A percentile compares a stretch with the other conserved stretches of the same genome.
Conservation (phyloP, 1,140 invertebrate species). For the Trachymyrmex septentrionalis region DNA sequence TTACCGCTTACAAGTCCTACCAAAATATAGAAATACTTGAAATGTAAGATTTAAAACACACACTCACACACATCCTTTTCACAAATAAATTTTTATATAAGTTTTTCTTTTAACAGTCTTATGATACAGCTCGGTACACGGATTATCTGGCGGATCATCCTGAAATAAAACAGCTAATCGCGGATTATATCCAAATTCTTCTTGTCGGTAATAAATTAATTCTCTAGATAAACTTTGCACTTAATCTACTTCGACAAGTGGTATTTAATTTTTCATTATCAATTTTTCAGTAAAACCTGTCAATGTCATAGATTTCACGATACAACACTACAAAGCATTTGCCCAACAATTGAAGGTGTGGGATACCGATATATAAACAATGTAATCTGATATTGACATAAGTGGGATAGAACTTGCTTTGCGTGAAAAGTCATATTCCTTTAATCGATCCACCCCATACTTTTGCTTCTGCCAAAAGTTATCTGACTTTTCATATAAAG, state of each 20-base stretch:
- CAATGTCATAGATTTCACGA: conserved; percentile 88
- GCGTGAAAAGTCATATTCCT: too few relatives aligned
- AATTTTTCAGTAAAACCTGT: conserved; percentile 85
- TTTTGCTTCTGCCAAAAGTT: too few relatives aligned
- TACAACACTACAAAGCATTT: conserved; percentile 87
- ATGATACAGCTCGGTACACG: conserved; percentile 83
- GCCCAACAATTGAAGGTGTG: conserved; percentile 81
- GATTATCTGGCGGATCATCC: conserved; percentile 88
- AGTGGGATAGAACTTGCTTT: too few relatives aligned
- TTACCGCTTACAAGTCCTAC: too few relatives aligned
- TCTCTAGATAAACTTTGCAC: conserved; percentile 22
- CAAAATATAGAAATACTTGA: too few relatives aligned
- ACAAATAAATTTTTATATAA: neutral
- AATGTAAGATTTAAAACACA: too few relatives aligned
- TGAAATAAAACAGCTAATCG: conserved; percentile 87
- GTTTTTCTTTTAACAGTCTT: conserved; percentile 62
- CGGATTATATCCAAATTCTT: conserved; percentile 88
- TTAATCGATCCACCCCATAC: too few relatives aligned
- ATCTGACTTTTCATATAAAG: too few relatives aligned
- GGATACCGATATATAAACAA: conserved; percentile 8
- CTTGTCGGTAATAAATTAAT: conserved; percentile 81
- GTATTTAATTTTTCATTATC: conserved; percentile 23
- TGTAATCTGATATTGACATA: conserved; percentile 21
- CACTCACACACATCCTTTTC: neutral
- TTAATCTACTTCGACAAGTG: conserved; percentile 52